A percentile compares a stretch with the other conserved stretches of the same genome.
Conservation (phyloP, 2,888 invertebrate genomes). For the Cosmia pyralina region DNA sequence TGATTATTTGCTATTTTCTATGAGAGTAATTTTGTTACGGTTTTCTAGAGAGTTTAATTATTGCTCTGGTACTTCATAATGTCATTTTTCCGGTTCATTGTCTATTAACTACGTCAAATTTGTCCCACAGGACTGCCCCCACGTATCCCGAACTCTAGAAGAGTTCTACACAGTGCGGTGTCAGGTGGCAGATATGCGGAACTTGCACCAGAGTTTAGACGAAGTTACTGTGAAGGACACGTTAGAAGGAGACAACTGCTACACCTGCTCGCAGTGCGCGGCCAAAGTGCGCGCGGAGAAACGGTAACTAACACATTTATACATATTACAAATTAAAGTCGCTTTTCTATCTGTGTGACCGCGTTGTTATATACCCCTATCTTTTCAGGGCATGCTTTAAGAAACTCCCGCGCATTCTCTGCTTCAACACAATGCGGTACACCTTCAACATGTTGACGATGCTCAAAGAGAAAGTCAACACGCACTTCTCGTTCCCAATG, state of each 20-base stretch:
- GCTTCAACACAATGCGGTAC: conserved; percentile 99
- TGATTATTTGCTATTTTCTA: background rate
- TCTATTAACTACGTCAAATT: background rate
- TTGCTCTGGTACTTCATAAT: background rate
- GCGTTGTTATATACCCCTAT: background rate
- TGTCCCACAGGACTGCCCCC: conserved; percentile 94
- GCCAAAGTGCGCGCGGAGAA: conserved; percentile 99
- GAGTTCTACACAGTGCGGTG: conserved; percentile 99
- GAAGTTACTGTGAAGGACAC: conserved; percentile 99
- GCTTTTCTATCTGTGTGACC: background rate
- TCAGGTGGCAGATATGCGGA: conserved; percentile 99
- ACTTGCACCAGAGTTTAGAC: conserved; percentile 97
- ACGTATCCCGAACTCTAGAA: conserved; percentile 97
- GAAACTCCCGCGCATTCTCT: conserved; percentile 97
- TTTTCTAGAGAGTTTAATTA: background rate
- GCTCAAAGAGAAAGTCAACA: conserved; percentile 99
- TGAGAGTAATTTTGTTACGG: background rate
- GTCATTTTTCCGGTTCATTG: background rate
- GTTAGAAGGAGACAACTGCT: conserved; percentile 99
- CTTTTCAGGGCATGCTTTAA: conserved; percentile 96
- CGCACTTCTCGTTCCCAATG: conserved; percentile 98
- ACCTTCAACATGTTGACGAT: conserved; percentile 99
- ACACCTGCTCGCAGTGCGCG: conserved; percentile 98
- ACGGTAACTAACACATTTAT: conserved; percentile 84
- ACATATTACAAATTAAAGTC: background rate